Conservation (phyloP, 1,140 invertebrate genomes). For the Calliopsis andreniformis region DNA sequence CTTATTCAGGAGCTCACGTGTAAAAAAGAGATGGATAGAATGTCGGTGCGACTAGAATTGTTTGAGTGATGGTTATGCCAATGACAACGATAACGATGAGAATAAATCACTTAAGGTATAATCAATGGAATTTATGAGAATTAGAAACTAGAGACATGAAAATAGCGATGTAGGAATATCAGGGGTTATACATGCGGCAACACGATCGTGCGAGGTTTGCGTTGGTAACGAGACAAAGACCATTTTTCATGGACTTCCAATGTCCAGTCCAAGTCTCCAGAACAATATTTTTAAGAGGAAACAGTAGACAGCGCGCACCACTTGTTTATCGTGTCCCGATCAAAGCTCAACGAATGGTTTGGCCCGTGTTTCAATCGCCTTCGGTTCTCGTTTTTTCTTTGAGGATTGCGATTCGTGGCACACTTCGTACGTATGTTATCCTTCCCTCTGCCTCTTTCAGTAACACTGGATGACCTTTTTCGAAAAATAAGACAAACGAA, state of each 20-base stretch:
- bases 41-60: too few species aligned
- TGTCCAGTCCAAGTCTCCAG: neutral
- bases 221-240: neutral
- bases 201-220: too few species aligned
- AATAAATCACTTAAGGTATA: conserved; percentile 41
- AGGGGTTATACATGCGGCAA: neutral
- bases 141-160: neutral
- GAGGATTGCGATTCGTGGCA: neutral
- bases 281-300: neutral
- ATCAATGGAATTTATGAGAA: conserved; percentile 25
- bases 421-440: neutral
- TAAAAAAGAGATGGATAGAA: too few species aligned
- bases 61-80: conserved; percentile 45
- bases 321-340: neutral
- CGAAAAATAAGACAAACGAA: too few species aligned
- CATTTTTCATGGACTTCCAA: neutral
- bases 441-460: neutral
- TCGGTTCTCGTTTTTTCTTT: neutral
- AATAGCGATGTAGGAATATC: neutral
- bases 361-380: neutral
- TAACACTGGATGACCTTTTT: too few species aligned
- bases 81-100: conserved; percentile 39
- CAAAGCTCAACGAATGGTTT: neutral
- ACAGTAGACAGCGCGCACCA: too few species aligned
- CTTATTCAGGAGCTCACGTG: too few species aligned